These are phyloP conservation scores for Pachycephus smyrnensis DNA, from an alignment of 2,888 invertebrate genomes.

Conservation along the genomic window DNA sequence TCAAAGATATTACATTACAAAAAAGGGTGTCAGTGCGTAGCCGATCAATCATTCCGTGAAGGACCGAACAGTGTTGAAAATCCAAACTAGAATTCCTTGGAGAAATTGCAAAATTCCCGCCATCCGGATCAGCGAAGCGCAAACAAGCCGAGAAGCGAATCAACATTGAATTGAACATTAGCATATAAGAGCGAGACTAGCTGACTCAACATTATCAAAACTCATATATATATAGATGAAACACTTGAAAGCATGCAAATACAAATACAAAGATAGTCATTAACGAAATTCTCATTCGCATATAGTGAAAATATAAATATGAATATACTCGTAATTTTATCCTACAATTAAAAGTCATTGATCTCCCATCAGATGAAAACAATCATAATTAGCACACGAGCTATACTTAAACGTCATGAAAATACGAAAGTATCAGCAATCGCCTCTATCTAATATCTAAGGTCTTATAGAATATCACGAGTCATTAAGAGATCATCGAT, in stretches of 20 bases:
- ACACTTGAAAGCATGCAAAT: not conserved
- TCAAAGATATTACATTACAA: slow-evolving; percentile 10
- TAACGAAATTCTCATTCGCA: not conserved
- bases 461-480: not conserved
- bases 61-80: slow-evolving; percentile 4
- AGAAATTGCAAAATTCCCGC: slow-evolving; percentile 17
- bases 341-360: not conserved
- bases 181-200: slow-evolving; percentile 29
- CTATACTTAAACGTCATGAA: not conserved
- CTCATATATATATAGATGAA: not conserved
- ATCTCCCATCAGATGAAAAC: not conserved
- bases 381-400: not conserved
- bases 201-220: not conserved
- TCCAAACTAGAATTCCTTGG: not conserved
- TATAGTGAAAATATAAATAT: not conserved
- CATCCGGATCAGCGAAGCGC: slow-evolving; percentile 30
- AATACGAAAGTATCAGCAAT: not conserved
- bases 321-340: not conserved
- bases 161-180: slow-evolving; percentile 36
- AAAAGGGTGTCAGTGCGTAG: not conserved
- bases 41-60: slow-evolving; percentile 5
- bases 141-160: slow-evolving; percentile 30
- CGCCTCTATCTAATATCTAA: not conserved
- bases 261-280: not conserved
- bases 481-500: slow-evolving; percentile 18